Evolutionary conservation across 2,797 vertebrate genomes (phyloP).

Genomic region (Sebastes taczanowskii): DNA sequence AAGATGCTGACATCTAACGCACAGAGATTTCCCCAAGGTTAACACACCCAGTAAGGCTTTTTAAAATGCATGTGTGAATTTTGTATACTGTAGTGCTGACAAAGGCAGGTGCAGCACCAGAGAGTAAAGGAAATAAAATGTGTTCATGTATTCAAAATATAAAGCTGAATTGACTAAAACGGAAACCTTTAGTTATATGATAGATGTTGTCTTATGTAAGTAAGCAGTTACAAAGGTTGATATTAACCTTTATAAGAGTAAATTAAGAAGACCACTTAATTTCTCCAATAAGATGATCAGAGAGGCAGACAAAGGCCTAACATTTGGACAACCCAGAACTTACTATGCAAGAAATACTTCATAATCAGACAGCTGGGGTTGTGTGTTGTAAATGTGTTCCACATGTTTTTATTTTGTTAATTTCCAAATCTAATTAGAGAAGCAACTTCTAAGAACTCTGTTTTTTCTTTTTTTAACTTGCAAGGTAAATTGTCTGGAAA

Average conservation of each 20-base stretch:
- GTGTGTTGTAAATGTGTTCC: not conserved
- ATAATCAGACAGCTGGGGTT: not conserved
- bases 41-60: conserved; percentile 8
- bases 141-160: not conserved
- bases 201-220: not conserved
- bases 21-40: conserved; percentile 23
- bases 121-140: not conserved
- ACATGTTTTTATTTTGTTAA: not conserved
- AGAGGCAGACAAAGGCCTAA: not conserved
- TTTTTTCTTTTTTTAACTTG: not conserved
- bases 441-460: not conserved
- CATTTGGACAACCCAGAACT: not conserved
- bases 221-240: not conserved
- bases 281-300: not conserved
- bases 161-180: not conserved
- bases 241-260: not conserved
- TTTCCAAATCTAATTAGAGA: not conserved
- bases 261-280: not conserved
- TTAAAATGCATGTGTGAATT: not conserved
- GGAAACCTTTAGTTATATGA: not conserved
- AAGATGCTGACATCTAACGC: conserved; percentile 17
- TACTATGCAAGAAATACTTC: not conserved
- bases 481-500: not conserved
- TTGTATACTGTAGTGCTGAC: not conserved
- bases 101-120: not conserved